phyloP scores from a whole-genome alignment of 1,140 invertebrate genomes.

The Dendroctonus ponderosae region DNA sequence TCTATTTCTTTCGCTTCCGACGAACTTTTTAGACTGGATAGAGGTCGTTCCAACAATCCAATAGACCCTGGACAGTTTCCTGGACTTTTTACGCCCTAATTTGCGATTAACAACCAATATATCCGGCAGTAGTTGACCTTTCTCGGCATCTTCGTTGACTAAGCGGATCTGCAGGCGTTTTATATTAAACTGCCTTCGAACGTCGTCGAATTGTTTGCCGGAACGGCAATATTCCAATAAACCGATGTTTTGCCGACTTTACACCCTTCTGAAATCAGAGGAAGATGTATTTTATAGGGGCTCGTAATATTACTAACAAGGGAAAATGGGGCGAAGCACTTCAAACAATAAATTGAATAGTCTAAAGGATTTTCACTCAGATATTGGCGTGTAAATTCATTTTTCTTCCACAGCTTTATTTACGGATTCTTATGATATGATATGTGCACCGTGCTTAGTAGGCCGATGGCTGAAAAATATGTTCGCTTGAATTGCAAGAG shows the following conservation, averaged over 20 bases:
- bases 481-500: no score
- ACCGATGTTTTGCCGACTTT: conserved; percentile 35
- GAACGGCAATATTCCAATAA: conserved; percentile 36
- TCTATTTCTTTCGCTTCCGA: no score
- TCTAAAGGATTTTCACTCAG: not conserved
- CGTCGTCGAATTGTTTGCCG: conserved; percentile 15
- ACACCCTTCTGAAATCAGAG: conserved; percentile 32
- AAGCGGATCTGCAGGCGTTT: conserved; percentile 30
- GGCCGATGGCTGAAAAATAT: no score
- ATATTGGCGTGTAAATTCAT: no score
- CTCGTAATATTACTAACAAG: conserved; percentile 7
- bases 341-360: conserved; percentile 15
- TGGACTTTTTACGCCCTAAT: no score
- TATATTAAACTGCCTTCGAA: conserved; percentile 30
- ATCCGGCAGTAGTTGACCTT: conserved; percentile 21
- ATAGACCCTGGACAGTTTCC: no score
- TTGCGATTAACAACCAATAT: conserved; percentile 19
- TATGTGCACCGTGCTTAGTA: no score
- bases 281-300: conserved; percentile 27
- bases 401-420: no score
- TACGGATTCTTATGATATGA: no score
- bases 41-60: no score
- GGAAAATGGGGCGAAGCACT: not conserved
- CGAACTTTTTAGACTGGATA: no score
- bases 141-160: conserved; percentile 21